phyloP scores from a whole-genome alignment of 1,140 invertebrate species.

The Gryon sp. region DNA sequence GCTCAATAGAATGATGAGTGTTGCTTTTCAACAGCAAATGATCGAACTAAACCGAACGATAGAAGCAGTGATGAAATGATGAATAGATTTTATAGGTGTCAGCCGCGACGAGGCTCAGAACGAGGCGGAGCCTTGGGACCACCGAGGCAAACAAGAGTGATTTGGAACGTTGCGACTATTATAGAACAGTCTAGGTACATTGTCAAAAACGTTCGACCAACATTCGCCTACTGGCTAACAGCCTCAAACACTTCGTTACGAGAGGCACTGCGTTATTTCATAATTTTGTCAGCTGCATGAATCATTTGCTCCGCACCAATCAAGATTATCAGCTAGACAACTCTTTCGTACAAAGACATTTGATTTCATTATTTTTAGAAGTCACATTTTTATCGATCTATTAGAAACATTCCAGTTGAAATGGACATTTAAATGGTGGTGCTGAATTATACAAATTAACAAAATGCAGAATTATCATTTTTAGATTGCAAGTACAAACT shows the following conservation, averaged over 20 bases:
- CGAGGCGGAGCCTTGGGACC: slow-evolving; percentile 61
- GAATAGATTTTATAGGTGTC: slow-evolving; percentile 59
- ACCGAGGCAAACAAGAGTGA: slow-evolving; percentile 58
- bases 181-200: slow-evolving; percentile 63
- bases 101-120: slow-evolving; percentile 42
- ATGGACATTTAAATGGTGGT: no score
- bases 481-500: no score
- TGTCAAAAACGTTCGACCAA: slow-evolving; percentile 61
- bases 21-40: no score
- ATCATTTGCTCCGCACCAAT: slow-evolving; percentile 18
- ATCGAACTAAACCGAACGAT: no score
- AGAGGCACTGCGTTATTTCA: slow-evolving; percentile 35
- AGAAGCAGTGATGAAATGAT: slow-evolving; percentile 50
- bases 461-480: no score
- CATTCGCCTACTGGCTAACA: slow-evolving; percentile 38
- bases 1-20: no score
- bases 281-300: slow-evolving; percentile 41
- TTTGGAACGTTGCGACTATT: slow-evolving; percentile 62
- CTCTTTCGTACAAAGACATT: no score
- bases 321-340: no score
- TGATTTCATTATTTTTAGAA: no score
- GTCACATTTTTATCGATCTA: no score
- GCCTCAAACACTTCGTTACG: slow-evolving; percentile 39
- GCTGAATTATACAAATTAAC: no score
- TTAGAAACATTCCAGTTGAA: no score